Conservation (phyloP, 2,113 vertebrate genomes). For the Carollia perspicillata region DNA sequence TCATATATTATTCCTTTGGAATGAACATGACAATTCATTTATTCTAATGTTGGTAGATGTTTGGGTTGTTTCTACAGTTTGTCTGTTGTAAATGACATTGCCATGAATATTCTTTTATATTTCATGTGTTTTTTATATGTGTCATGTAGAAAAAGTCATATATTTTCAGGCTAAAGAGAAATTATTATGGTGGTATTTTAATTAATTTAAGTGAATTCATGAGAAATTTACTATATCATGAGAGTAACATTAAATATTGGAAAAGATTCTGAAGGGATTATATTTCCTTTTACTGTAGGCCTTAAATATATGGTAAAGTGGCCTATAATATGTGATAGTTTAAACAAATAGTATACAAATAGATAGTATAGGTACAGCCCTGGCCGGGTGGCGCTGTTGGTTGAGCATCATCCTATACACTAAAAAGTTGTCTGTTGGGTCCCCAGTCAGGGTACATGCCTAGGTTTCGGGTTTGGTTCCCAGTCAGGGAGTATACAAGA, state of each 20-base stretch:
- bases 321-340: background rate
- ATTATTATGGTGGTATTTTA: slow-evolving; percentile 22
- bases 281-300: background rate
- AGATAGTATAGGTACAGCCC: background rate
- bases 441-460: too few species aligned
- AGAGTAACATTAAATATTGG: background rate
- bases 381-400: too few species aligned
- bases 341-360: background rate
- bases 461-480: too few species aligned
- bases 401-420: too few species aligned
- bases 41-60: background rate
- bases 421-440: too few species aligned
- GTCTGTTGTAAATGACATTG: background rate
- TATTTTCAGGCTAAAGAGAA: slow-evolving; percentile 29
- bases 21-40: background rate
- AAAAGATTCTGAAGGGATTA: background rate
- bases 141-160: background rate
- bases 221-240: background rate
- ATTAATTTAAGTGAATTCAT: background rate
- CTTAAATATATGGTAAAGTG: background rate
- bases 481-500: too few species aligned
- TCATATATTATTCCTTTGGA: background rate
- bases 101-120: background rate
- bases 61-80: background rate
- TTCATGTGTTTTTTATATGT: background rate